These are phyloP conservation scores for Cryptocephalus primarius DNA, from an alignment of 2,888 invertebrate genomes.

Conservation along the genomic window DNA sequence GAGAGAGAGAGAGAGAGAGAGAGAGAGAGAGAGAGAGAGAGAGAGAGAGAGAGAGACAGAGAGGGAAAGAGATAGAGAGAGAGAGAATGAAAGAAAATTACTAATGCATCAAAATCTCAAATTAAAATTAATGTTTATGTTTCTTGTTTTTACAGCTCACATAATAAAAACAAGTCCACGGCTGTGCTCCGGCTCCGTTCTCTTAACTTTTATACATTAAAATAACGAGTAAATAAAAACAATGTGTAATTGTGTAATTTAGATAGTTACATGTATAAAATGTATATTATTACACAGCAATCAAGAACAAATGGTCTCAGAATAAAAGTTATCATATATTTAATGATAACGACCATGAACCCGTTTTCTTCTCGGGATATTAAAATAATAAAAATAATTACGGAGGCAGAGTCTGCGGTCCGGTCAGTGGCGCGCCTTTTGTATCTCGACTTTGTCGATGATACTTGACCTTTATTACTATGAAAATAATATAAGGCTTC, in stretches of 20 bases:
- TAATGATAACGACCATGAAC: constrained; percentile 41
- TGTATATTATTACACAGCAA: constrained; percentile 36
- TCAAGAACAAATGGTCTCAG: constrained; percentile 34
- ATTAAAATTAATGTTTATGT: neutral
- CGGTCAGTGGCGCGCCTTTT: constrained; percentile 18
- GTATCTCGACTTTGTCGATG: too few relatives aligned
- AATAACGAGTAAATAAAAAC: constrained; percentile 20
- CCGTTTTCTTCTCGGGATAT: constrained; percentile 37
- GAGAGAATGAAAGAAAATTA: neutral
- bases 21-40: too few relatives aligned
- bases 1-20: too few relatives aligned
- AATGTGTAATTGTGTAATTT: constrained; percentile 25
- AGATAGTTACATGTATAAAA: constrained; percentile 31
- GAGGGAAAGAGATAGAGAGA: too few relatives aligned
- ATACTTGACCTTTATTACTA: too few relatives aligned
- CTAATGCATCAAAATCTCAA: neutral
- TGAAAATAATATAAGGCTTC: too few relatives aligned
- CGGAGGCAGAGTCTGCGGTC: constrained; percentile 24
- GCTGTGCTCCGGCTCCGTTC: neutral
- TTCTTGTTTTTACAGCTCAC: neutral
- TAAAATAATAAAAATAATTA: constrained; percentile 40
- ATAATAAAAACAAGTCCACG: neutral
- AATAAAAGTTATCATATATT: constrained; percentile 39
- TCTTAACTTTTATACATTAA: neutral
- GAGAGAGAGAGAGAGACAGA: too few relatives aligned